phyloP scores from a whole-genome alignment of 1,140 invertebrate genomes.

The Apolygus lucorum region DNA sequence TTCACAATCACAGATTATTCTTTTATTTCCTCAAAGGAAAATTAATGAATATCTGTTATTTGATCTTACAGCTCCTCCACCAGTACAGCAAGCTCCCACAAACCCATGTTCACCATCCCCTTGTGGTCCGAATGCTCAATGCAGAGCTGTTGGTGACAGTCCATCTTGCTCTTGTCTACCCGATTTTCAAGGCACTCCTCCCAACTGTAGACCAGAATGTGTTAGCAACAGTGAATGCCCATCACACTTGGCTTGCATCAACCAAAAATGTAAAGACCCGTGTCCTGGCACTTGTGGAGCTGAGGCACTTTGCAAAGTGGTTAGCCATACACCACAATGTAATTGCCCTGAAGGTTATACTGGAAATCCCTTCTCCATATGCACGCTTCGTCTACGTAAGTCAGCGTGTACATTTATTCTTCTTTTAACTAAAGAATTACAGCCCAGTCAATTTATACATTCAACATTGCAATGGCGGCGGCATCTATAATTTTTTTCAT shows the following conservation, averaged over 20 bases:
- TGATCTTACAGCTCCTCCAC: conserved; percentile 27
- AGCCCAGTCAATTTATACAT: too few species aligned
- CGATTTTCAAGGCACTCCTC: conserved; percentile 41
- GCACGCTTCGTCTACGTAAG: conserved; percentile 44
- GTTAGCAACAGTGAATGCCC: conserved; percentile 45
- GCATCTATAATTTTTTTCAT: too few species aligned
- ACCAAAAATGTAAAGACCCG: conserved; percentile 48
- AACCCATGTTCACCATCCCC: conserved; percentile 48
- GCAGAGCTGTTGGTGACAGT: conserved; percentile 46
- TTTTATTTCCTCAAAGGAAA: not conserved
- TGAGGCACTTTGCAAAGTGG: conserved; percentile 56
- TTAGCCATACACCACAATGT: conserved; percentile 57
- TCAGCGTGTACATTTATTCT: too few species aligned
- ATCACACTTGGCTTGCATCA: conserved; percentile 46
- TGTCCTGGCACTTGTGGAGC: conserved; percentile 49
- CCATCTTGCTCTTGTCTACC: conserved; percentile 40
- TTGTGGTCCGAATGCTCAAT: conserved; percentile 62
- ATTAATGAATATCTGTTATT: not conserved
- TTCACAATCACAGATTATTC: not conserved
- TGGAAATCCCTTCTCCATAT: conserved; percentile 58
- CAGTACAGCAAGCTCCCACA: conserved; percentile 31
- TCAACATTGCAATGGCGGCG: too few species aligned
- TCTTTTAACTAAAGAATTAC: too few species aligned
- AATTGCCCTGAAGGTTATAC: conserved; percentile 53
- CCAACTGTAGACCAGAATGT: conserved; percentile 46